Conservation (phyloP, 2,113 vertebrate species). For the Pedetes capensis region DNA sequence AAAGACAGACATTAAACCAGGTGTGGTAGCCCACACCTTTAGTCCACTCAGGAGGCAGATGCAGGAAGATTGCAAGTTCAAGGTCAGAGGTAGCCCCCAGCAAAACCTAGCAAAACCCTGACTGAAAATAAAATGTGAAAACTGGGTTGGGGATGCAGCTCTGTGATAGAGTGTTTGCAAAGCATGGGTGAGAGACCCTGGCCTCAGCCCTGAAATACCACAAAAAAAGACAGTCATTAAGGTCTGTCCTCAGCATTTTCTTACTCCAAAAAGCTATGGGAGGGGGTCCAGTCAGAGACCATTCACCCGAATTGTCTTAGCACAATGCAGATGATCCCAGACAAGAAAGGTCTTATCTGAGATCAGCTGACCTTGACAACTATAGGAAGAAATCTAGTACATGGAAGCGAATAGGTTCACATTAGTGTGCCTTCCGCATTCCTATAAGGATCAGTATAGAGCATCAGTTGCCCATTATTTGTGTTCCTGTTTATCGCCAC, state of each 20-base stretch:
- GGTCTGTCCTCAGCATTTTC: not conserved
- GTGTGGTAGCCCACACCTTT: no score
- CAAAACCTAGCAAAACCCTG: no score
- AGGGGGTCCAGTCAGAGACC: no score
- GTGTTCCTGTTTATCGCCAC: not conserved
- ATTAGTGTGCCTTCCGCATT: not conserved
- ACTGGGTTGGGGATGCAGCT: no score
- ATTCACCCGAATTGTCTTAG: not conserved
- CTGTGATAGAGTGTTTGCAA: no score
- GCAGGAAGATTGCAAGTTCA: no score
- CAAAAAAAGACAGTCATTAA: not conserved
- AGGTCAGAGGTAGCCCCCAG: no score
- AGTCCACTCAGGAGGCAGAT: no score
- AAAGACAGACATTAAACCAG: not conserved
- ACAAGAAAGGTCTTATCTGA: not conserved
- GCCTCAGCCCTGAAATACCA: no score
- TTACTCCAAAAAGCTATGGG: not conserved
- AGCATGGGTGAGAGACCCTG: no score
- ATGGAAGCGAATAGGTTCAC: not conserved
- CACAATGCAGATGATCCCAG: not conserved
- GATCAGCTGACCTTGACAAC: not conserved
- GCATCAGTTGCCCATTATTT: not conserved
- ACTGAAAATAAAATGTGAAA: no score
- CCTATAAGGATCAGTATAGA: accelerated
- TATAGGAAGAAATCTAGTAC: not conserved